Conservation (phyloP, 1,140 invertebrate genomes). For the Trichonephila clavipes region DNA sequence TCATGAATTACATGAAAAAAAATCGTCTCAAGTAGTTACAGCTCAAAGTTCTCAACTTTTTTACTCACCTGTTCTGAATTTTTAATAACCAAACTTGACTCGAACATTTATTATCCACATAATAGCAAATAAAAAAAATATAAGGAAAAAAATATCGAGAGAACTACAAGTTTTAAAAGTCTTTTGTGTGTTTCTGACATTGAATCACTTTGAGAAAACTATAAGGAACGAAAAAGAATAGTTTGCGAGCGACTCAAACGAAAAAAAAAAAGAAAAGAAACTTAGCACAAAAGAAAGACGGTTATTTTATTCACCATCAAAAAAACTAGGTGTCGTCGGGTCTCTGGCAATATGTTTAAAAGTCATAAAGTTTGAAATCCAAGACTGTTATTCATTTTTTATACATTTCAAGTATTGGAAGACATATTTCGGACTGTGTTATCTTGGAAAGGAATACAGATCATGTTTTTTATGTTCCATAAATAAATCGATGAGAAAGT, state of each 20-base stretch:
- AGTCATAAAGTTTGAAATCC: constrained; percentile 28
- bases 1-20: too few relatives aligned
- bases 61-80: too few relatives aligned
- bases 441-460: constrained; percentile 17
- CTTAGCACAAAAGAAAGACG: neutral
- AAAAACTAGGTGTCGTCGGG: constrained; percentile 11
- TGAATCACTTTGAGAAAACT: too few relatives aligned
- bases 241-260: neutral
- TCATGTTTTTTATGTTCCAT: constrained; percentile 5
- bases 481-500: constrained; percentile 24
- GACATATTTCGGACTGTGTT: constrained; percentile 26
- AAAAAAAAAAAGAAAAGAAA: neutral
- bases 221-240: neutral
- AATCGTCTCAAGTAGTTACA: too few relatives aligned
- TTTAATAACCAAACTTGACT: too few relatives aligned
- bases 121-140: too few relatives aligned
- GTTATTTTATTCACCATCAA: constrained; percentile 32
- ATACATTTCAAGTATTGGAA: constrained; percentile 38
- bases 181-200: too few relatives aligned
- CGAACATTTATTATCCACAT: too few relatives aligned
- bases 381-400: constrained; percentile 36
- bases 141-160: too few relatives aligned
- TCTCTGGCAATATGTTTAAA: constrained; percentile 27
- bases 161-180: too few relatives aligned
- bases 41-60: too few relatives aligned